Evolutionary conservation across 2,888 invertebrate species (phyloP).

Genomic region (Polyommatus icarus): DNA sequence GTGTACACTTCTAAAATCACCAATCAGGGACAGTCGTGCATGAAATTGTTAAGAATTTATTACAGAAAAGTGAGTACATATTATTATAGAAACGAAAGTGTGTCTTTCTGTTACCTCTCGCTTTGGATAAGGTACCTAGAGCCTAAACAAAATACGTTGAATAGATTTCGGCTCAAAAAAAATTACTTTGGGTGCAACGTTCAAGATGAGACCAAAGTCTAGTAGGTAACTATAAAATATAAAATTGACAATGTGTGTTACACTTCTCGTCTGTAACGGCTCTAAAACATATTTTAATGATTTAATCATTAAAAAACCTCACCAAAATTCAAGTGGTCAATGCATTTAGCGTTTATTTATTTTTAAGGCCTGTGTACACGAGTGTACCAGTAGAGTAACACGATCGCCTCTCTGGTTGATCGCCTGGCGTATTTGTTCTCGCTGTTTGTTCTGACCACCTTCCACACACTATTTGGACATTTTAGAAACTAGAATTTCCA

Average conservation of each 20-base stretch:
- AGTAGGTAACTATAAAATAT: no score
- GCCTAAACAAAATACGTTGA: no score
- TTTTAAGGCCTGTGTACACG: constrained; percentile 1
- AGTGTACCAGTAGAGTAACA: constrained; percentile 54
- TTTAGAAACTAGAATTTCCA: constrained; percentile 73
- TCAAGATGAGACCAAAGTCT: no score
- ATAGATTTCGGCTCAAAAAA: no score
- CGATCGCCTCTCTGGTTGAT: constrained; percentile 58
- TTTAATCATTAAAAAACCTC: no score
- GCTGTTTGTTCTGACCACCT: constrained; percentile 50
- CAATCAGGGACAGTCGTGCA: constrained; percentile 49
- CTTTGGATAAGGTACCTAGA: no score
- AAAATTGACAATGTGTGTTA: no score
- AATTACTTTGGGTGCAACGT: no score
- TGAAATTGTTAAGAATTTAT: constrained; percentile 24
- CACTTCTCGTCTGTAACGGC: no score
- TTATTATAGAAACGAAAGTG: not conserved
- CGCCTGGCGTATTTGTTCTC: constrained; percentile 52
- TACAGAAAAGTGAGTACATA: not conserved
- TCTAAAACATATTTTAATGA: no score
- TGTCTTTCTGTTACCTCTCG: no score
- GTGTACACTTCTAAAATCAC: constrained; percentile 57
- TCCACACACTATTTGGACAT: constrained; percentile 61
- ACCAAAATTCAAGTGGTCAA: not conserved
- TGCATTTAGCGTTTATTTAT: not conserved